Conservation (phyloP, 2,113 vertebrate species). For the Gracilinanus agilis region DNA sequence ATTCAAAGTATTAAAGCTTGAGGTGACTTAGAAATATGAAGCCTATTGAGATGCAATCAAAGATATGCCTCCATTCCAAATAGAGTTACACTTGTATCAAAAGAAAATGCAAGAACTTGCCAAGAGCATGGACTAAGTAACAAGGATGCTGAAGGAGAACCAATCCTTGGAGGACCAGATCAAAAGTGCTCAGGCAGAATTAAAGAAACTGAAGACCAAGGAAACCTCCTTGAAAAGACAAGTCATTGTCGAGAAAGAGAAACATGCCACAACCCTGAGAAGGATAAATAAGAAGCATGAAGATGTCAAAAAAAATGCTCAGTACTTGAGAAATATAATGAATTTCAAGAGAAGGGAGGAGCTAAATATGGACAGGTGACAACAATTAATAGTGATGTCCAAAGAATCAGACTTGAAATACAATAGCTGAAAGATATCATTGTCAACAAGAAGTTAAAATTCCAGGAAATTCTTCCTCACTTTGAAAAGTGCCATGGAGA, state of each 20-base stretch:
- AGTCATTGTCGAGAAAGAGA: constrained; percentile 79
- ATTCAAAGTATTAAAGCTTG: constrained; percentile 89
- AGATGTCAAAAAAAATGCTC: constrained; percentile 81
- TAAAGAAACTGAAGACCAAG: constrained; percentile 82
- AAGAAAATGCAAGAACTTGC: constrained; percentile 85
- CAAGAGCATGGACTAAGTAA: constrained; percentile 79
- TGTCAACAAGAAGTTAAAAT: constrained; percentile 79
- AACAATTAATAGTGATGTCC: constrained; percentile 81
- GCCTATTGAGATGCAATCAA: constrained; percentile 84
- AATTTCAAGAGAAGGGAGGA: constrained; percentile 84
- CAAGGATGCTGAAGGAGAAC: constrained; percentile 78
- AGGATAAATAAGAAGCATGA: constrained; percentile 82
- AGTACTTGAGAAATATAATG: constrained; percentile 81
- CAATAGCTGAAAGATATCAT: constrained; percentile 80
- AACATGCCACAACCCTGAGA: constrained; percentile 79
- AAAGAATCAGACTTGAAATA: constrained; percentile 76
- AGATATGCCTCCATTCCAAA: constrained; percentile 81
- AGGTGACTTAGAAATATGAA: constrained; percentile 85
- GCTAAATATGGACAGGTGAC: constrained; percentile 82
- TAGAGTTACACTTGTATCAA: constrained; percentile 84
- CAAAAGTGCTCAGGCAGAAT: constrained; percentile 81
- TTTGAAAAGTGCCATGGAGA: constrained; percentile 72
- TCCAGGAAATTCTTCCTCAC: constrained; percentile 77
- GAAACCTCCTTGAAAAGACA: constrained; percentile 82
- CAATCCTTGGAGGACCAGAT: constrained; percentile 84